Base-by-base conservation (phyloP, 2,888 invertebrate species). In the Drosophila hamatofila region DNA sequence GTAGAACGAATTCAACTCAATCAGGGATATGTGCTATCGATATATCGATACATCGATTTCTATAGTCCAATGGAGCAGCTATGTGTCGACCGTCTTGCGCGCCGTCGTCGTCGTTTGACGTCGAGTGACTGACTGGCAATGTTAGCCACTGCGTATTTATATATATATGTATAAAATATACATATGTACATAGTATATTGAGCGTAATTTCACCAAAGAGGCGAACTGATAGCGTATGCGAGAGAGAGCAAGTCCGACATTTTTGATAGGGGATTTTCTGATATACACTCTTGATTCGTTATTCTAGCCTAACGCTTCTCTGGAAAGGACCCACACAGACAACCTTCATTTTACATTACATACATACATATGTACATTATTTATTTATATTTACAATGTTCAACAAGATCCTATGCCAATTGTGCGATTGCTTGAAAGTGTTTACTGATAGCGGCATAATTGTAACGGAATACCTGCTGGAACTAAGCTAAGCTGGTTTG, bases 191-290 rank as follows among this genome's bases (percentile, higher is more conserved):
- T 59, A 57, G 44, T 56, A 52, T 46, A 60, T 30, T 46, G 63
- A 68, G 60, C 59, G 69, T 48, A 42, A 16, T 7, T 42, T 2
- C 55, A 46, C 63, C 75, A 51, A 14, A 48, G 18, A 56, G 35
- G 14, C 37, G 23, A 25, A 59, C 67, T 78, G 78, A 78, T 78
- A 78, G 63, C 66, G 56, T 35, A 18, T 39, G 59, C 58, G 58
- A 30, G 54, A 51, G 76, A 78, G 70, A 52, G 65, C n/a, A 62
- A 42, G 3, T 1, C 23, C 44, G 16, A 54, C 33, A 23, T 39
- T 67, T 71, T 64, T 61, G 48, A 71, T 49, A 55, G 52, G 75
- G 78, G 72, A 65, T 80, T 82, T 82, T 65, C 41, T 75, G 83
- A 82, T 81, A 84, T 72, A 67, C 51, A 58, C 14, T 42, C 16